phyloP scores from a whole-genome alignment of 2,797 vertebrate genomes.

The Atherinosoma microstoma region DNA sequence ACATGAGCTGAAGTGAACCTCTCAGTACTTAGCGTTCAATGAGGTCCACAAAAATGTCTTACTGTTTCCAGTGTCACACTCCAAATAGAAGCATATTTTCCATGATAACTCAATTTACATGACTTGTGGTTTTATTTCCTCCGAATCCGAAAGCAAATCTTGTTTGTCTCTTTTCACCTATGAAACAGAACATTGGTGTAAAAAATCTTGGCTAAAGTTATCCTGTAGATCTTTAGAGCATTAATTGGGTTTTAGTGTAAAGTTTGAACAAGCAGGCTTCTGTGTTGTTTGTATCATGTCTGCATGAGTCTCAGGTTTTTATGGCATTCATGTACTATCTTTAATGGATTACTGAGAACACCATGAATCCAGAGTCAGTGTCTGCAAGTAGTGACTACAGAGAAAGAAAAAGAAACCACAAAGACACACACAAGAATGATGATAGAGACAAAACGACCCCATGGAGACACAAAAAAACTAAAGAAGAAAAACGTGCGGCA shows the following conservation, averaged over 20 bases:
- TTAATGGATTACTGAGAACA: no score
- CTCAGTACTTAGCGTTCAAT: not conserved
- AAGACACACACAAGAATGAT: not conserved
- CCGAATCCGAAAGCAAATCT: not conserved
- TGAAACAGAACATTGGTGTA: not conserved
- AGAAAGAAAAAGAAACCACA: not conserved
- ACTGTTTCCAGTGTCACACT: not conserved
- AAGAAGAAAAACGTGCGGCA: not conserved
- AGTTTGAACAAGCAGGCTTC: not conserved
- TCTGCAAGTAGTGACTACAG: not conserved
- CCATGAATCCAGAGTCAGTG: no score
- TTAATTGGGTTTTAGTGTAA: not conserved
- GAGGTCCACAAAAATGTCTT: not conserved
- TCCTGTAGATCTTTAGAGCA: not conserved
- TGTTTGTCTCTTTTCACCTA: not conserved
- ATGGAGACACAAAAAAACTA: not conserved
- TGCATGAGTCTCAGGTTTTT: not conserved
- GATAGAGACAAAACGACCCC: not conserved
- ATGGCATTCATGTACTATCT: no score
- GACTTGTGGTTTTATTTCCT: not conserved
- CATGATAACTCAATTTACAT: not conserved
- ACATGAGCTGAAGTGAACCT: not conserved
- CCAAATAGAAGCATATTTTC: not conserved
- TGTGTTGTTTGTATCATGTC: not conserved
- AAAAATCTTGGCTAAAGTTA: no score